Conservation (phyloP, 2,888 invertebrate species). For the Argynnis bischoffii region DNA sequence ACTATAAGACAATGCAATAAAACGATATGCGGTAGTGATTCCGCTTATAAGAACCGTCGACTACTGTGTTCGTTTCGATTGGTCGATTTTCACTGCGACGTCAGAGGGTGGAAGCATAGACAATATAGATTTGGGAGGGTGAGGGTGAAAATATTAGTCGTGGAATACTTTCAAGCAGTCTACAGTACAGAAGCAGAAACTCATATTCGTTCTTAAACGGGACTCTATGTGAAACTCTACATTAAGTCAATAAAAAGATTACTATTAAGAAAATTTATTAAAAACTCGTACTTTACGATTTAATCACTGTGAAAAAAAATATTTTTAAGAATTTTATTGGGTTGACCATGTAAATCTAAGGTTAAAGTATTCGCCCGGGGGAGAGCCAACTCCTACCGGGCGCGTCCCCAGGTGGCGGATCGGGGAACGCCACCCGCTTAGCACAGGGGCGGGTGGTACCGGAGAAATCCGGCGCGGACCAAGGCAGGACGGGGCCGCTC, state of each 20-base stretch:
- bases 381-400: no score
- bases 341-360: no score
- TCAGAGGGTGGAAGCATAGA: conserved; percentile 82
- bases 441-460: no score
- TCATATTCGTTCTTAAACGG: conserved; percentile 11
- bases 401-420: no score
- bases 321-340: no score
- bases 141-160: conserved; percentile 48
- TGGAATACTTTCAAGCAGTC: conserved; percentile 34
- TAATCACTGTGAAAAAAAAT: no score
- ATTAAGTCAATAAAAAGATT: background rate
- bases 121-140: conserved; percentile 63
- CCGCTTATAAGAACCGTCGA: conserved; percentile 70
- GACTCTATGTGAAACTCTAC: background rate
- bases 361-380: no score
- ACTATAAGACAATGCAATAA: conserved; percentile 55
- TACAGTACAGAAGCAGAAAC: background rate
- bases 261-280: no score
- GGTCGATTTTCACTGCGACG: conserved; percentile 84
- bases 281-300: no score
- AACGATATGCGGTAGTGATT: conserved; percentile 67
- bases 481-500: no score
- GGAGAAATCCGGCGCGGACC: no score
- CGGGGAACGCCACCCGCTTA: no score
- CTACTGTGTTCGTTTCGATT: conserved; percentile 81